Base-by-base conservation (phyloP, 1,140 invertebrate genomes). In the Drosophila murphyi region DNA sequence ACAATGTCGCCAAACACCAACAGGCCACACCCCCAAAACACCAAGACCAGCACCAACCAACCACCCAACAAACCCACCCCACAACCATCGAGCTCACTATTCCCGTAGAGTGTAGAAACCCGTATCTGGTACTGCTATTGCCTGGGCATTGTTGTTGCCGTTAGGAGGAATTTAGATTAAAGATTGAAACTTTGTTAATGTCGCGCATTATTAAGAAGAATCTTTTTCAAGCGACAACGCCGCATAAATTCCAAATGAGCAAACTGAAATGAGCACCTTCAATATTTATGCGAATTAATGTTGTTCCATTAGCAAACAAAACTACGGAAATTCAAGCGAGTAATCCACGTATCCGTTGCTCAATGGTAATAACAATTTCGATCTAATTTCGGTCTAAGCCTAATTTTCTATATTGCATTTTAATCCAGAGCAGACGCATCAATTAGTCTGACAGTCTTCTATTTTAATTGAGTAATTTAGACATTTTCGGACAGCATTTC, bases 111-210 rank as follows among this genome's bases (percentile, higher is more conserved):
- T 20, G 20, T 20, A 20, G 20, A 20, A 67, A 35, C 50, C 41
- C 57, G 50, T 48, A 43, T 45, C 62, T 41, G 52, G 43, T 55
- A 20, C 37, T 63, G 28, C 39, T 51, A 29, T 47, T 48, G 54
- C 39, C 57, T 28, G 48, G 10, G 39, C 39, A 10, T 41, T 41
- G 39, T 79, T 68, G 77, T 64, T 64, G 76, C n/a, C 63, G 72
- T 64, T 55, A 83, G 73, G 52, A 67, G 55, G 68, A 85, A 79
- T 85, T 82, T 79, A 88, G 88, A 90, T 90, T 90, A 78, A 79
- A 87, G 78, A 87, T 87, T 83, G 82, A 88, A 90, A 90, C 87
- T 88, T 80, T 77, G 76, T 90, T 90, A 90, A 90, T 90, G 88
- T 82, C 68, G 76, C 76, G 87, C 82, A 75, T 90, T 90, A 90